Base-by-base conservation (phyloP, 1,140 invertebrate species). In the Planococcus citri region DNA sequence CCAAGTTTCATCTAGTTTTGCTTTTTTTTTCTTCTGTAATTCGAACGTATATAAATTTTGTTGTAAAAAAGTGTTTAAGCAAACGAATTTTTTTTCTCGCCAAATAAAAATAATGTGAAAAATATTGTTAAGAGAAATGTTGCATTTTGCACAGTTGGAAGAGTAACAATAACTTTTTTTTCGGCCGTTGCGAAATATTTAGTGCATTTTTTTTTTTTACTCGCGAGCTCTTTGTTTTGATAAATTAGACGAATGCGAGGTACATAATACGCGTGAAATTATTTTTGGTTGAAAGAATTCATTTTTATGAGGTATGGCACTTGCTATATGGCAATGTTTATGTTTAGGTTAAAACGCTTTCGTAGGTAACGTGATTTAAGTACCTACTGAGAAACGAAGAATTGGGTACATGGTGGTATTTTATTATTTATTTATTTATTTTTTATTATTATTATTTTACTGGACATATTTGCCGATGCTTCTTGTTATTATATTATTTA, bases 331-430 rank as follows among this genome's bases (percentile, higher is more conserved):
- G 17, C 41, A 17, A 33, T 33, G 29, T 33, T 51, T 2, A 51
- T 9, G 17, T 51, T 51, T 20, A 51, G n/a, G n/a, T 20, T 4
- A 51, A 51, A 51, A 14, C 3, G 41, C 17, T 20, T 51, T 3
- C n/a, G n/a, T n/a, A n/a, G n/a, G n/a, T 20, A 51, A 51, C 41
- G 41, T 51, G 41, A 51, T 51, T 51, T 51, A 51, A 51, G n/a
- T 20, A n/a, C n/a, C n/a, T n/a, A n/a, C n/a, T n/a, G 41, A 51
- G 41, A 17, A n/a, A 20, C 41, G 41, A 51, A 51, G n/a, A 51
- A 51, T 51, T 51, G 41, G 41, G 41, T 51, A 51, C 41, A 51
- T 17, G 41, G 41, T 51, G n/a, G 41, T 14, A n/a, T 37, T 37
- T 37, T n/a, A 8, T 37, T 37, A 14, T 37, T 37, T 37, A 14